Percentiles rank a stretch among this genome's conserved stretches.
These are phyloP conservation scores for Aricia agestis DNA, from an alignment of 1,140 invertebrate genomes.

Conservation along the genomic window DNA sequence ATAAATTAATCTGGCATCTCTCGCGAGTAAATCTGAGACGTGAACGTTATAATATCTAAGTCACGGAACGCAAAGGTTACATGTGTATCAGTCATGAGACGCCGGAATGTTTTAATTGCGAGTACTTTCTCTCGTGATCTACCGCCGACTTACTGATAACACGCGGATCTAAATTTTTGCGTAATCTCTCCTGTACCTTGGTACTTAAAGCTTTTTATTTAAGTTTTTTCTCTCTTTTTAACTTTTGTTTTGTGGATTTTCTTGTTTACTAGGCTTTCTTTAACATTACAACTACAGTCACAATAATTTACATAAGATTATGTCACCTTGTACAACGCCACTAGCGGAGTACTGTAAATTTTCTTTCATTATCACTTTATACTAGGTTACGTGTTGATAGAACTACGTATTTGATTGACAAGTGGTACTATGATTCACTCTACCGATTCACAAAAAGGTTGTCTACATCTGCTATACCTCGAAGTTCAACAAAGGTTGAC, in stretches of 20 bases:
- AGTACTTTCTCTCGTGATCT: slow-evolving; percentile 5
- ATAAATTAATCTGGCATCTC: neutral
- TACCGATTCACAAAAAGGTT: neutral
- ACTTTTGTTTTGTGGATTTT: neutral
- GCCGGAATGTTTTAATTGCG: slow-evolving; percentile 9
- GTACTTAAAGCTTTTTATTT: neutral
- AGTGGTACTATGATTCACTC: no score
- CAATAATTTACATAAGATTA: no score
- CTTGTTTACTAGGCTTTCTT: no score
- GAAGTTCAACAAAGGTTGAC: neutral
- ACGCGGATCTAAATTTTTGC: slow-evolving; percentile 5
- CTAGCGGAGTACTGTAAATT: no score
- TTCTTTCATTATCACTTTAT: no score
- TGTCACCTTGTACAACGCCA: no score
- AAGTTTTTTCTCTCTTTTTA: neutral
- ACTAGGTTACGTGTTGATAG: no score
- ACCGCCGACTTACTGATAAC: neutral
- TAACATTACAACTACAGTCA: no score
- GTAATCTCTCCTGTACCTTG: neutral
- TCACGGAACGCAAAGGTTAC: slow-evolving; percentile 9
- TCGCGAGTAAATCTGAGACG: neutral
- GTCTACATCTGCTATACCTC: neutral
- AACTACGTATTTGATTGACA: no score
- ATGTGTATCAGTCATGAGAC: slow-evolving; percentile 2
- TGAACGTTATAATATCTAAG: neutral